Base-by-base conservation (phyloP, 2,797 vertebrate genomes). In the Chloroceryle amazona region DNA sequence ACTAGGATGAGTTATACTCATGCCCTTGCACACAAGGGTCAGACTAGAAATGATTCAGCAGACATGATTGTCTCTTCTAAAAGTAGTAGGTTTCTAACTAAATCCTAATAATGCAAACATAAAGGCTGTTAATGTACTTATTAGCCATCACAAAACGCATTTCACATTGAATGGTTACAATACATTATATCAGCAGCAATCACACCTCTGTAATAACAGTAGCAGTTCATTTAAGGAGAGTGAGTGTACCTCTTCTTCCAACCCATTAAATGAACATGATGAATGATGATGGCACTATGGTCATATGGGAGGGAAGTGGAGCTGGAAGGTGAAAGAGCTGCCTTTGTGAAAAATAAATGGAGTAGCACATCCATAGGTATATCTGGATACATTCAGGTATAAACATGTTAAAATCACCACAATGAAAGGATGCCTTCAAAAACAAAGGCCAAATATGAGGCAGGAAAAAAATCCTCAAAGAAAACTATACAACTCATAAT, bases 61-160 rank as follows among this genome's bases (percentile, higher is more conserved):
- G 61, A 44, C 68, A 65, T 92, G 89, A 95, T 86, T 86, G 68
- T 85, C 81, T 93, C 68, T 78, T 90, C 80, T 0, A 3, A 96
- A 94, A 90, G 92, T 37, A 90, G 94, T 81, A 68, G 58, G 82
- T 95, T 96, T 93, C 94, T 89, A 95, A 96, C 96, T 94, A 95
- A 95, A 96, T 89, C 93, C 93, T 93, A 94, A 96, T 97, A 97
- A 97, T 86, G 90, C 90, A 96, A 96, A 95, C 94, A 97, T 96
- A 95, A 95, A 96, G 93, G 84, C 74, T 87, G 91, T 89, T 97
- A 96, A 95, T 93, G 81, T 83, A 92, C 91, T 94, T 96, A 93
- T 96, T 97, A 95, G 57, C 95, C 87, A 95, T 95, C 94, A 94
- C 58, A 94, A 96, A 95, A 96, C 83, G 82, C 91, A 93, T 95